Percentiles rank a stretch among this genome's conserved stretches.
phyloP scores from a whole-genome alignment of 1,140 invertebrate genomes.

The Pachyrhynchus sulphureomaculatus region DNA sequence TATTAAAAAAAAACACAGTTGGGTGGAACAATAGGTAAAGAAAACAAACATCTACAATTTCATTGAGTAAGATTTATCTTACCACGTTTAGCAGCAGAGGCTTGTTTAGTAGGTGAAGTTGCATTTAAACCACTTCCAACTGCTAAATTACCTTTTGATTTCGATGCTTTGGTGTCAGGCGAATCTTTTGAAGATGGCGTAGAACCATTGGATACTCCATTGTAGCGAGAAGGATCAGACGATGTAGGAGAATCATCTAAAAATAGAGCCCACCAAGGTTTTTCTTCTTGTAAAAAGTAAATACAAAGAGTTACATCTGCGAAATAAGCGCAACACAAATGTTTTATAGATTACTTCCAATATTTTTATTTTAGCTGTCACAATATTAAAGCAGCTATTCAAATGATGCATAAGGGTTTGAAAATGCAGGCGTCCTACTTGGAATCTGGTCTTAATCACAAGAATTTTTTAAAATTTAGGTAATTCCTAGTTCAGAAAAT shows the following conservation, averaged over 20 bases:
- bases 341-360: neutral
- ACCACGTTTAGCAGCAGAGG: too few relatives aligned
- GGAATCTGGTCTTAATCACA: too few relatives aligned
- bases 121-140: neutral
- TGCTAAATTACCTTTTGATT: neutral
- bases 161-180: neutral
- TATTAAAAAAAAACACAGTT: too few relatives aligned
- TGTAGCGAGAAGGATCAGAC: conserved; percentile 40
- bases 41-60: too few relatives aligned
- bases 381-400: too few relatives aligned
- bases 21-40: too few relatives aligned
- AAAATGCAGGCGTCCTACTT: too few relatives aligned
- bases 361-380: neutral
- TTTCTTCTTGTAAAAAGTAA: conserved; percentile 23
- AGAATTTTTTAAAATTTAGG: too few relatives aligned
- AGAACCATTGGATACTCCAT: conserved; percentile 43
- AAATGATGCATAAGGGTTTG: too few relatives aligned
- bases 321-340: neutral
- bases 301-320: neutral
- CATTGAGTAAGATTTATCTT: too few relatives aligned
- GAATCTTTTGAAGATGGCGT: conserved; percentile 37
- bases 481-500: too few relatives aligned
- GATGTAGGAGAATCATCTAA: conserved; percentile 36
- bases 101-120: neutral
- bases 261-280: conserved; percentile 24